phyloP scores from a whole-genome alignment of 1,140 invertebrate genomes.

The Sitodiplosis mosellana region DNA sequence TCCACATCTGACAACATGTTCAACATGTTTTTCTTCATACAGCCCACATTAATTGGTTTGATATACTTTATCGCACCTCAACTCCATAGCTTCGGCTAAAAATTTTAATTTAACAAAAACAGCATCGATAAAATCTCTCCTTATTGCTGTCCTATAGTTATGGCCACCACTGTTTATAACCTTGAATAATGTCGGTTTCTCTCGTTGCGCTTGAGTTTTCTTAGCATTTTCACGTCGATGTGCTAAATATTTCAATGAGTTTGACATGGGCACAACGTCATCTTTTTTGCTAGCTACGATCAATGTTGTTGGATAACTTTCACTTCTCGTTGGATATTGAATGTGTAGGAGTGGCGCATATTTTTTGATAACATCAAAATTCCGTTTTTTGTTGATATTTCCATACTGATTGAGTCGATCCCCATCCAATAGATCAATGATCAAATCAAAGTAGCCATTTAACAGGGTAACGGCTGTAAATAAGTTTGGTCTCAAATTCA shows the following conservation, averaged over 20 bases:
- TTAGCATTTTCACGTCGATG: neutral
- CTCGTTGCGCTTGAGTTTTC: neutral
- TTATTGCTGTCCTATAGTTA: neutral
- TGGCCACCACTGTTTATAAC: neutral
- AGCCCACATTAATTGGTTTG: neutral
- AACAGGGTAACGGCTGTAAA: neutral
- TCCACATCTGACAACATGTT: no score
- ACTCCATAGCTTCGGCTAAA: neutral
- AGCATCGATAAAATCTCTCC: neutral
- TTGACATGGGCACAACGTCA: neutral
- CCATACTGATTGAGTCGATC: neutral
- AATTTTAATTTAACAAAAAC: neutral
- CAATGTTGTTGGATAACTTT: neutral
- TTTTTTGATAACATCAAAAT: neutral
- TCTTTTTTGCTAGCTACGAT: neutral
- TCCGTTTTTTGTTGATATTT: neutral
- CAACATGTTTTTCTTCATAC: no score
- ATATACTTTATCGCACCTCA: neutral
- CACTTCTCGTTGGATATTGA: neutral
- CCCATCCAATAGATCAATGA: neutral
- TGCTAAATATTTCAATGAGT: neutral
- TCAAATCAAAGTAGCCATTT: neutral
- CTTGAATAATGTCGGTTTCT: neutral
- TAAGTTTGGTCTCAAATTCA: neutral
- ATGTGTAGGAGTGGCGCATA: neutral